Evolutionary conservation across 2,113 vertebrate species (phyloP).

Genomic region (Cervus canadensis): DNA sequence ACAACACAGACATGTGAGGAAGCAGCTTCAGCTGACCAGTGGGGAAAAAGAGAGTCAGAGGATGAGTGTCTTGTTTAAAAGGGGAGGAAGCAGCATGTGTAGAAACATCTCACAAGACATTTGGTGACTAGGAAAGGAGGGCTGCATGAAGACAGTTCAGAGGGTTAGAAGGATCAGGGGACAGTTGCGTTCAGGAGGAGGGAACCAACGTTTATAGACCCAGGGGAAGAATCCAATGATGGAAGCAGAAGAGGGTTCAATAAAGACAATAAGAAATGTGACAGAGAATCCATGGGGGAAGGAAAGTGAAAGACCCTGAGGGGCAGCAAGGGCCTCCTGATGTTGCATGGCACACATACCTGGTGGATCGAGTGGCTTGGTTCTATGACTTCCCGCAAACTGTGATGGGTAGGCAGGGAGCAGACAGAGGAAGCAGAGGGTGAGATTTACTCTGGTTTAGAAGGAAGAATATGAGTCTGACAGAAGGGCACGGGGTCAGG

Average conservation of each 20-base stretch:
- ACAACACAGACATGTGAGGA: too few species aligned
- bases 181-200: background rate
- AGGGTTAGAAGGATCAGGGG: background rate
- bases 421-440: background rate
- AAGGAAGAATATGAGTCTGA: background rate
- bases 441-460: background rate
- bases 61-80: background rate
- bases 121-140: background rate
- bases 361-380: accelerated
- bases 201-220: background rate
- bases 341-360: accelerated
- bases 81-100: background rate
- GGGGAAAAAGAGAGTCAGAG: accelerated
- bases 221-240: background rate
- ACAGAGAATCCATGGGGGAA: too few species aligned
- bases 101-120: background rate
- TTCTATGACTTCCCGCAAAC: background rate
- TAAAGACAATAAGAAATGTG: background rate
- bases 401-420: background rate
- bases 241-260: background rate
- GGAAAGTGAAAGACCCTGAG: background rate
- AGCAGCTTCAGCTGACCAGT: accelerated
- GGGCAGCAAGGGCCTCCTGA: background rate
- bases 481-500: background rate
- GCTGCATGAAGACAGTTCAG: background rate